Percentiles rank a stretch among this genome's conserved stretches.
phyloP scores from a whole-genome alignment of 2,888 invertebrate genomes.

The Falcaria lacertinaria region DNA sequence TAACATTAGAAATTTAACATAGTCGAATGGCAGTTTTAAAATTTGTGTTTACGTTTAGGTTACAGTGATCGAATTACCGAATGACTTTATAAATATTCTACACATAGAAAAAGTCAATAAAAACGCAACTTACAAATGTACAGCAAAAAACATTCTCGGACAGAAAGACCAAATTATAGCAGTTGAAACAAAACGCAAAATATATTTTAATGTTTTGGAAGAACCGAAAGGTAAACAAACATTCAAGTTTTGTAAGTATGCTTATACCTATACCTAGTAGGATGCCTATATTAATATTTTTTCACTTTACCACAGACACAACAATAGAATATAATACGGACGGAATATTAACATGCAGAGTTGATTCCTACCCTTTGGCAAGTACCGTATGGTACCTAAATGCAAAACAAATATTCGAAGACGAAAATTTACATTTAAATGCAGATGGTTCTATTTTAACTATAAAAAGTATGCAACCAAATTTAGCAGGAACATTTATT shows the following conservation, averaged over 20 bases:
- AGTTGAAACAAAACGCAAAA: conserved; percentile 19
- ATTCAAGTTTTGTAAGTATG: too few relatives aligned
- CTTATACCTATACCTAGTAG: too few relatives aligned
- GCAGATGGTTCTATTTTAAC: conserved; percentile 25
- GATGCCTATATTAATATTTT: too few relatives aligned
- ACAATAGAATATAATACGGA: conserved; percentile 27
- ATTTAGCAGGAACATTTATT: conserved; percentile 24
- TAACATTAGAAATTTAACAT: too few relatives aligned
- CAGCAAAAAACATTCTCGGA: conserved; percentile 34
- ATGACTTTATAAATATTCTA: conserved; percentile 38
- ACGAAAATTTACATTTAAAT: conserved; percentile 22
- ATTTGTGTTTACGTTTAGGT: conserved; percentile 22
- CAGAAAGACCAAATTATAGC: conserved; percentile 11
- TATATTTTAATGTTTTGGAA: conserved; percentile 24
- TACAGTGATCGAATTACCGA: conserved; percentile 31
- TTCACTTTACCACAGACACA: conserved; percentile 22
- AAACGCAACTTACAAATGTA: conserved; percentile 39
- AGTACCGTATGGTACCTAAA: conserved; percentile 34
- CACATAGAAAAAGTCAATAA: conserved; percentile 26
- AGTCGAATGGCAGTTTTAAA: too few relatives aligned
- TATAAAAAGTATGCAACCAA: conserved; percentile 30
- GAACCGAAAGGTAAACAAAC: conserved; percentile 25
- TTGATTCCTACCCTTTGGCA: conserved; percentile 38
- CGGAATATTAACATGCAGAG: conserved; percentile 26
- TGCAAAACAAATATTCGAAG: conserved; percentile 12